These are phyloP conservation scores for Tachysurus vachellii DNA, from an alignment of 2,113 vertebrate genomes.

Conservation along the genomic window DNA sequence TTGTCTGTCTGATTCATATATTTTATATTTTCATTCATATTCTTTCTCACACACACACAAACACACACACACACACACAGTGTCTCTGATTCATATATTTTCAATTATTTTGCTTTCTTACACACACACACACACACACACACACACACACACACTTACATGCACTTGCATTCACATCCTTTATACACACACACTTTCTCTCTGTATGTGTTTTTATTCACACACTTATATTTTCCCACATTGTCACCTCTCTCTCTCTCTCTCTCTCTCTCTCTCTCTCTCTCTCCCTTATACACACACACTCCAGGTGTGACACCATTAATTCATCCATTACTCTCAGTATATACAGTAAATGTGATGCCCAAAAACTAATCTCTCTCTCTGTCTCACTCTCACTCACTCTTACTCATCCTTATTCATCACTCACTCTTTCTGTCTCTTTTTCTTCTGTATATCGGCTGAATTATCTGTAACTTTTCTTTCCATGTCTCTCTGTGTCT, in stretches of 20 bases:
- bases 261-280: slow-evolving; percentile 6
- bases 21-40: too few relatives aligned
- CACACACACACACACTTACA: neutral
- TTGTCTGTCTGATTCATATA: too few relatives aligned
- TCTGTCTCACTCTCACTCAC: neutral
- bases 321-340: neutral
- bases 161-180: neutral
- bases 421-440: too few relatives aligned
- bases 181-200: neutral
- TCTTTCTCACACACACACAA: too few relatives aligned
- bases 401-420: too few relatives aligned
- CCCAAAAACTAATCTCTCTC: neutral
- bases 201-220: neutral
- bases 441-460: too few relatives aligned
- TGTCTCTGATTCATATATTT: neutral
- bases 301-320: neutral
- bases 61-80: slow-evolving; percentile 8
- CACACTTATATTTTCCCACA: neutral
- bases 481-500: neutral
- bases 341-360: neutral
- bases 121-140: neutral
- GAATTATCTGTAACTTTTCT: neutral
- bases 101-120: too few relatives aligned
- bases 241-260: neutral
- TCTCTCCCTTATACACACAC: neutral